Evolutionary conservation across 2,113 vertebrate species (phyloP).

Genomic region (Gallinago media): DNA sequence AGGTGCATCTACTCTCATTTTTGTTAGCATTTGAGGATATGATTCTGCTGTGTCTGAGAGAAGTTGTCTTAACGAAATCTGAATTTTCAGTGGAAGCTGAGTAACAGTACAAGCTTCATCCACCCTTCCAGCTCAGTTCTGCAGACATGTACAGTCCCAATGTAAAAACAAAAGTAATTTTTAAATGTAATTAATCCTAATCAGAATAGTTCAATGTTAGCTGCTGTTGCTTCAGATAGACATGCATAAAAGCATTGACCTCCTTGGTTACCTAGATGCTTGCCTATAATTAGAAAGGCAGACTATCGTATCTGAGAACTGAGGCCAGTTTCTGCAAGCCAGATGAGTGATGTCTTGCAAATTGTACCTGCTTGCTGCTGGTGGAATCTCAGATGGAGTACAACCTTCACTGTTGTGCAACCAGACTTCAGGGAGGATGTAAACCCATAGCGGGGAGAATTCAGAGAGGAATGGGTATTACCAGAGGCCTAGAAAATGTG

Average conservation of each 20-base stretch:
- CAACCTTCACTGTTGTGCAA: neutral
- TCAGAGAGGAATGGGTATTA: neutral
- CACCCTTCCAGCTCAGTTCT: neutral
- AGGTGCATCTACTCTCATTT: neutral
- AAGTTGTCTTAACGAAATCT: neutral
- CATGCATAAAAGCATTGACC: neutral
- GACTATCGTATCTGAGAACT: neutral
- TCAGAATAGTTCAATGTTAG: neutral
- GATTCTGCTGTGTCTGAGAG: neutral
- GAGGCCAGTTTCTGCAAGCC: neutral
- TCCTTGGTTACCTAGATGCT: neutral
- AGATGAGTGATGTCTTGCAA: neutral
- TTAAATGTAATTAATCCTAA: neutral
- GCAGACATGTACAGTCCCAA: neutral
- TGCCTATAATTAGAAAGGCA: neutral
- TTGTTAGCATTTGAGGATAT: neutral
- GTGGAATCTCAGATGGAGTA: neutral
- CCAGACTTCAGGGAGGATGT: neutral
- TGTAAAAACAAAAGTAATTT: neutral
- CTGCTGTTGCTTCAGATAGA: neutral
- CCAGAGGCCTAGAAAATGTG: neutral
- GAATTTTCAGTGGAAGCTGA: neutral
- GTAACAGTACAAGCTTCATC: neutral
- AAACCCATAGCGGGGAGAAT: neutral
- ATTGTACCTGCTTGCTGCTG: neutral